Conservation (phyloP, 2,888 invertebrate genomes). For the Synanthedon andrenaeformis region DNA sequence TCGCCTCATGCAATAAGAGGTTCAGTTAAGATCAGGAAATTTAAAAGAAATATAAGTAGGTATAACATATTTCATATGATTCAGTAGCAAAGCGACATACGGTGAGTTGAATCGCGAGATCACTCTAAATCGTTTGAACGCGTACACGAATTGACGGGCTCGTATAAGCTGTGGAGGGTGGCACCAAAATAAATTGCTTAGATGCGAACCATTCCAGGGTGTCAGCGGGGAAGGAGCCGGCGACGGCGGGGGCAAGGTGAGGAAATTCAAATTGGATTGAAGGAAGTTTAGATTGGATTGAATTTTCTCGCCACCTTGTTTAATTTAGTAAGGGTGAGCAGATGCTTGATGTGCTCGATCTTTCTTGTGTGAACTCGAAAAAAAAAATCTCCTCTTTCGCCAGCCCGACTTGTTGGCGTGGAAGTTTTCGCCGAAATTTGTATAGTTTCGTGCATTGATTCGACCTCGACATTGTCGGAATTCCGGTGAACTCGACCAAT, state of each 20-base stretch:
- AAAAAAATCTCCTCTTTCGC: not conserved
- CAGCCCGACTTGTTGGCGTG: not conserved
- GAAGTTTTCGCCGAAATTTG: not conserved
- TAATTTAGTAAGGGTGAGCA: conserved; percentile 49
- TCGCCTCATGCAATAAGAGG: too few species aligned
- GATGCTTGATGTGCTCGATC: conserved; percentile 14
- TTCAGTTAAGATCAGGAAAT: too few species aligned
- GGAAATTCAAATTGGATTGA: conserved; percentile 66
- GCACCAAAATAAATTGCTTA: conserved; percentile 31
- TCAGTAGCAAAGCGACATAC: too few species aligned
- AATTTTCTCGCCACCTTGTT: conserved; percentile 64
- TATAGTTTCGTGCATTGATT: not conserved
- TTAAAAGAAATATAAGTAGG: too few species aligned
- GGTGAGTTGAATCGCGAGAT: not conserved
- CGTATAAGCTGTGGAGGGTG: conserved; percentile 10
- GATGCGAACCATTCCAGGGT: conserved; percentile 10
- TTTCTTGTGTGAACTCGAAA: conserved; percentile 8
- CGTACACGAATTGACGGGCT: conserved; percentile 11
- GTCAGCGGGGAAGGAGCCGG: conserved; percentile 11
- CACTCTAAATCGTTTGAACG: not conserved
- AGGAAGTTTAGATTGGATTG: conserved; percentile 66
- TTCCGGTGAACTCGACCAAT: not conserved
- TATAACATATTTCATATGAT: too few species aligned
- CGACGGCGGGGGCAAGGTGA: conserved; percentile 18
- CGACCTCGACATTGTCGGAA: not conserved